A percentile compares a stretch with the other conserved stretches of the same genome.
Evolutionary conservation across 2,797 vertebrate genomes (phyloP).

Genomic region (Mus caroli): DNA sequence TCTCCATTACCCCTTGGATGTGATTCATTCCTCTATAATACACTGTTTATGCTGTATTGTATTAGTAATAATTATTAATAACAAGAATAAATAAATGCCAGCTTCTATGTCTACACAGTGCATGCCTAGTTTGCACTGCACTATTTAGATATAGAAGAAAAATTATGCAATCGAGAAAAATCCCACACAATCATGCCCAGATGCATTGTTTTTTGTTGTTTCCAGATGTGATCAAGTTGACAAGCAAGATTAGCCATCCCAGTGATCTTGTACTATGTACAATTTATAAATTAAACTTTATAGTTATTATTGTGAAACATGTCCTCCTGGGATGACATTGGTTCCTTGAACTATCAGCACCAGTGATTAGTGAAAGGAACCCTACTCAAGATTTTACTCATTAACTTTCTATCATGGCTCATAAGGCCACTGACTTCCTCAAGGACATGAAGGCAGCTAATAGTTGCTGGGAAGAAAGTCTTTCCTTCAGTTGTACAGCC

Average conservation of each 20-base stretch:
- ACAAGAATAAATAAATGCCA: neutral
- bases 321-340: neutral
- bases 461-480: neutral
- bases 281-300: neutral
- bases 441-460: neutral
- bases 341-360: neutral
- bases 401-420: neutral
- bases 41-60: neutral
- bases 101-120: neutral
- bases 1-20: neutral
- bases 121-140: no score
- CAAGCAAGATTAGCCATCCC: neutral
- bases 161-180: neutral
- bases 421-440: neutral
- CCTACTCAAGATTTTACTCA: neutral
- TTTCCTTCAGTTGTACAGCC: neutral
- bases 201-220: neutral
- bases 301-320: neutral
- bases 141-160: no score
- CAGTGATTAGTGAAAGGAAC: neutral
- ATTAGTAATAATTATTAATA: neutral
- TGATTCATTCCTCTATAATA: neutral
- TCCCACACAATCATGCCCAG: neutral
- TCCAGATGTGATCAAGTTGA: no score
- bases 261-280: neutral